Conservation (phyloP, 2,797 vertebrate genomes). For the Diplodus sargus region DNA sequence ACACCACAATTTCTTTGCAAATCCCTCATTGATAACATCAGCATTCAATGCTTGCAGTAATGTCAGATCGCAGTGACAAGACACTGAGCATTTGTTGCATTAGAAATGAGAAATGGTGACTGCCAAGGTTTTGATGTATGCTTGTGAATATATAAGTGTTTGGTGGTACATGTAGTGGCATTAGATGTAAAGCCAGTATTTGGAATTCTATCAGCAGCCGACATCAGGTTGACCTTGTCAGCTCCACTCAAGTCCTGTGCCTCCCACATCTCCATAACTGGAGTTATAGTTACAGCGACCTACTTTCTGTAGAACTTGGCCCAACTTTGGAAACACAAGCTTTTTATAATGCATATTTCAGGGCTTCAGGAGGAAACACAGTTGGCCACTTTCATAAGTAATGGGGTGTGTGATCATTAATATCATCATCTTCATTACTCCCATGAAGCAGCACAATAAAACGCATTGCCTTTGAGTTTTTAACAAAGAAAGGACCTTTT, state of each 20-base stretch:
- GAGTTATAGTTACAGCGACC: slow-evolving; percentile 57
- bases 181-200: slow-evolving; percentile 27
- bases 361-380: slow-evolving; percentile 21
- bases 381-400: slow-evolving; percentile 17
- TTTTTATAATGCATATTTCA: slow-evolving; percentile 59
- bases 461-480: background rate
- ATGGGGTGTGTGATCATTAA: slow-evolving; percentile 22
- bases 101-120: background rate
- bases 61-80: background rate
- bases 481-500: background rate
- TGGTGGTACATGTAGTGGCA: background rate
- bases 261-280: slow-evolving; percentile 47
- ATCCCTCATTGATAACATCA: background rate
- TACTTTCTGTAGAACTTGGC: slow-evolving; percentile 64
- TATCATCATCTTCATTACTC: slow-evolving; percentile 9
- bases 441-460: slow-evolving; percentile 7
- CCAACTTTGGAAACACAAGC: slow-evolving; percentile 54
- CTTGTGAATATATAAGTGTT: background rate
- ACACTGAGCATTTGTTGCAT: background rate
- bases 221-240: slow-evolving; percentile 39
- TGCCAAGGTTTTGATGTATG: background rate
- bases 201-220: slow-evolving; percentile 37
- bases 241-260: slow-evolving; percentile 15
- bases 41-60: background rate
- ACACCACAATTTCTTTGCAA: background rate